Base-by-base conservation (phyloP, 2,113 vertebrate species). In the Arothron firmamentum region DNA sequence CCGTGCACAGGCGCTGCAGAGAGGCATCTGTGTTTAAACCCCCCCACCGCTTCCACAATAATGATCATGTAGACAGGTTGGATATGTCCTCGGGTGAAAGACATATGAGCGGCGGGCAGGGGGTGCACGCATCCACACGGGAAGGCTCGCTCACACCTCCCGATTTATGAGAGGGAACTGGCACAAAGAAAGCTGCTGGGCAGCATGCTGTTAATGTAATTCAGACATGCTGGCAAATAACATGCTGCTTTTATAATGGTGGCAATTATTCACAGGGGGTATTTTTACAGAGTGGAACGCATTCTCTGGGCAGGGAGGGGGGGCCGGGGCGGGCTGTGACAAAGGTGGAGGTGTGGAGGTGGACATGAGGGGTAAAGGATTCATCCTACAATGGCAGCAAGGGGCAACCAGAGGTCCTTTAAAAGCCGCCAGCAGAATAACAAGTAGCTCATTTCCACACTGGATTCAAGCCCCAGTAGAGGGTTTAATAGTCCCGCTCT, bases 381-480 rank as follows among this genome's bases (percentile, higher is more conserved):
- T 52, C 66, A 80, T 81, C 58, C 59, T 31, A 74, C 52, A 25
- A 66, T 66, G 57, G 75, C 75, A 82, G 69, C 70, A 59, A 65
- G 70, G 73, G 66, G 67, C 72, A 78, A 59, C 52, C 52, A 78
- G 74, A 78, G 80, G 78, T 84, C 77, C 28, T 79, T 65, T 52
- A 50, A 15, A 67, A 42, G 59, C 62, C 63, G 63, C 72, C 60
- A 43, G 65, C 62, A 62, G 76, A 79, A 78, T 81, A 72, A 75
- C 68, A 83, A 85, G 64, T 47, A 69, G 75, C 64, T 85, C 51
- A 71, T 85, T 85, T 83, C 79, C 56, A 78, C 66, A 67, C 66
- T 79, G 50, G 64, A 28, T 75, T 59, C 54, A 67, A 82, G 60
- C 58, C 46, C 49, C 50, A 67, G 23, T 14, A 48, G 59, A 72